Evolutionary conservation across 2,888 invertebrate species (phyloP).

Genomic region (Selenia dentaria): DNA sequence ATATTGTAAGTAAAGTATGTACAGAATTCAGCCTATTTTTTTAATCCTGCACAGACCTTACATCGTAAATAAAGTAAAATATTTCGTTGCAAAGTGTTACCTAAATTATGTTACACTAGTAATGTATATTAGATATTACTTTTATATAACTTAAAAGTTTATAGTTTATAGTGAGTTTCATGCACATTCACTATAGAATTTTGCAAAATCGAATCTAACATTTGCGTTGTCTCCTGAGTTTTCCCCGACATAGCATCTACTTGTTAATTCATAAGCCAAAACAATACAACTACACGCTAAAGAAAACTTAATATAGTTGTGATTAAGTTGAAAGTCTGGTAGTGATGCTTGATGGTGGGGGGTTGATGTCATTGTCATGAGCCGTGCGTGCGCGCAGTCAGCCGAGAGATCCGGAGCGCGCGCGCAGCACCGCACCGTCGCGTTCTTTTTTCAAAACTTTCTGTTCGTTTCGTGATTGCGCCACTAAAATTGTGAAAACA

Average conservation of each 20-base stretch:
- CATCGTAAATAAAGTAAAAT: too few relatives aligned
- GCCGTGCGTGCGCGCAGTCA: slow-evolving; percentile 65
- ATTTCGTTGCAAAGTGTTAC: too few relatives aligned
- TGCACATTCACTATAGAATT: too few relatives aligned
- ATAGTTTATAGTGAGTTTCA: too few relatives aligned
- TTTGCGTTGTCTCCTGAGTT: slow-evolving; percentile 56
- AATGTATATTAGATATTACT: too few relatives aligned
- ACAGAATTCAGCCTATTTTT: too few relatives aligned
- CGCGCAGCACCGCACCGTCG: slow-evolving; percentile 36
- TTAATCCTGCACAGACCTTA: too few relatives aligned
- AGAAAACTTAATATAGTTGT: slow-evolving; percentile 31
- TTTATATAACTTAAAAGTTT: too few relatives aligned
- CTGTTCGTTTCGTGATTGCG: slow-evolving; percentile 15
- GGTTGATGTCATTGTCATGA: slow-evolving; percentile 63
- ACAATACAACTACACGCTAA: slow-evolving; percentile 26
- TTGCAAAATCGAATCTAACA: too few relatives aligned
- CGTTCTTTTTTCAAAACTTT: slow-evolving; percentile 31
- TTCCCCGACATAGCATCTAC: slow-evolving; percentile 59
- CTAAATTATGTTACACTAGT: too few relatives aligned
- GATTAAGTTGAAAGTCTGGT: slow-evolving; percentile 41
- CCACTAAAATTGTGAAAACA: slow-evolving; percentile 28
- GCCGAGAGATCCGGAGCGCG: slow-evolving; percentile 65
- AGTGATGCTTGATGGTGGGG: slow-evolving; percentile 42
- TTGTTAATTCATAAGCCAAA: slow-evolving; percentile 58
- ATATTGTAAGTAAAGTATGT: too few relatives aligned